Evolutionary conservation across 2,797 vertebrate species (phyloP), one percentile per base, ranked within the genome.

Genomic region (Fistularia tabacaria): DNA sequence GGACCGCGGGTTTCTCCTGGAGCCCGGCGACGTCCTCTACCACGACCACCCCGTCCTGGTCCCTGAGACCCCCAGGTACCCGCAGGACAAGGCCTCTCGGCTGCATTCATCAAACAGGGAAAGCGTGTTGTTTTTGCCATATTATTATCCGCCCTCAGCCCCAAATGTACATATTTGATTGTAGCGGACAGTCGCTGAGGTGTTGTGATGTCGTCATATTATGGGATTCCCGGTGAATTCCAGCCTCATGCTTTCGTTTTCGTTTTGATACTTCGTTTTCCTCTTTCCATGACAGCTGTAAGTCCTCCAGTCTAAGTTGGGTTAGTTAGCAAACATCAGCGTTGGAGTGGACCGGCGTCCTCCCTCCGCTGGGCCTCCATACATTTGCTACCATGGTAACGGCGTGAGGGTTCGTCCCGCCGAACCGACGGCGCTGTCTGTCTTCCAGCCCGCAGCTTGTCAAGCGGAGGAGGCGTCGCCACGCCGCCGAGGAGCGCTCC

Each of bases 51-150:
- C 60, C 9, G 36, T 59, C n/a, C 46, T 86, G 1, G 67, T 90
- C 40, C 88, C 89, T 0, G 89, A 91, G 37, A 91, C 91, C 0
- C 91, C 89, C 43, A 91, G 90, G 90, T 91, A 87, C 8, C 11
- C 10, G 9, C 43, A 14, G 7, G 14, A 13, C 10, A 13, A 2
- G 25, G 25, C 25, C 25, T 25, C 25, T 13, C n/a, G 14, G 8
- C 6, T 45, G 5, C 6, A 45, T 3, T 14, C n/a, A 13, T 3
- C 8, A 14, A 14, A n/a, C 14, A 13, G 7, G 43, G 8, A 13
- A 3, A 45, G 3, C 1, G 11, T 45, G 8, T 45, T n/a, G 7
- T 14, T n/a, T 13, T 13, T 45, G n/a, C 3, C 1, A 12, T 45
- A n/a, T 45, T 7, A 7, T 8, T 13, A n/a, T n/a, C n/a, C 12